These are phyloP conservation scores for Eunapius fragilis DNA, from an alignment of 37 sponge, comb jelly and placozoan species.

Conservation along the genomic window DNA sequence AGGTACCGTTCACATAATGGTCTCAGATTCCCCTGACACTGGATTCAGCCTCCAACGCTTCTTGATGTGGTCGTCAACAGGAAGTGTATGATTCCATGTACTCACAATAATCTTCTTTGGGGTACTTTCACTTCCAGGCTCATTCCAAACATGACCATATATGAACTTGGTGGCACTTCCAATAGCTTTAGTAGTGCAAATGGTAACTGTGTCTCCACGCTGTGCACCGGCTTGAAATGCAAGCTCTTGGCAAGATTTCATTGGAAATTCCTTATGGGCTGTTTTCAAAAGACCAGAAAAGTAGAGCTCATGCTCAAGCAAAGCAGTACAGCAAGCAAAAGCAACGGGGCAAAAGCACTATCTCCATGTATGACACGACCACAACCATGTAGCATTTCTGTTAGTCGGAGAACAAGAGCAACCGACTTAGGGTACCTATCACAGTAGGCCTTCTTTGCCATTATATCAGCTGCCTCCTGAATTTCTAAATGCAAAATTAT, in stretches of 20 bases:
- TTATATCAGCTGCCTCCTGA: not conserved
- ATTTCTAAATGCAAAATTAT: not conserved
- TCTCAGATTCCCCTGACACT: not conserved
- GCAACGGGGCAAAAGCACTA: not conserved
- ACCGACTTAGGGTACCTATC: not conserved
- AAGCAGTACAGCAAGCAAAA: not conserved
- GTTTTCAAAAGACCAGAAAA: not conserved
- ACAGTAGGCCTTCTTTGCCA: not conserved
- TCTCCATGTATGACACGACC: not conserved
- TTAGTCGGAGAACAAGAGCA: not conserved
- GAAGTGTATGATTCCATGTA: not conserved
- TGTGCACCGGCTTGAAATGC: not conserved
- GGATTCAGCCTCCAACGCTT: not conserved
- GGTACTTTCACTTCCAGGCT: not conserved
- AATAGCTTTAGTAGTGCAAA: not conserved
- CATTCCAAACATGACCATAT: not conserved
- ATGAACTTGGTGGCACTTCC: not conserved
- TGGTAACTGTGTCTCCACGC: not conserved
- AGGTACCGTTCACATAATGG: not conserved
- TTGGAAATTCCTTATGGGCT: not conserved
- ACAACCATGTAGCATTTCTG: not conserved
- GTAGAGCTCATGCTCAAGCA: not conserved
- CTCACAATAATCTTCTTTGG: not conserved
- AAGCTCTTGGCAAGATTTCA: not conserved
- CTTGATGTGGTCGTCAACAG: not conserved